Evolutionary conservation across 2,888 invertebrate genomes (phyloP).

Genomic region (Volucella inanis): DNA sequence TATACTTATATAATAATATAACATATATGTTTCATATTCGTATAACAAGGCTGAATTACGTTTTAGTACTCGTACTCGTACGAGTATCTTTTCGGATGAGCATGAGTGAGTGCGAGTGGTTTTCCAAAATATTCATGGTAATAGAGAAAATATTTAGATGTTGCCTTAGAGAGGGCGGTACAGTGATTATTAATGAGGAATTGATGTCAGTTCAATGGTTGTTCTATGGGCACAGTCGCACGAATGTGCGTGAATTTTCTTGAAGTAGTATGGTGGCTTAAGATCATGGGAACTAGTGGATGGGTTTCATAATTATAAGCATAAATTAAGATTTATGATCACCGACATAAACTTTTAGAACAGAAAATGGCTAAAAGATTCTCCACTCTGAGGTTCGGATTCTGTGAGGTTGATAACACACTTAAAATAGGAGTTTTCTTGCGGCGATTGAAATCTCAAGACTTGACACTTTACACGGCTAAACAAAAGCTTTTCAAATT

Average conservation of each 20-base stretch:
- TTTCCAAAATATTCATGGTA: conserved; percentile 56
- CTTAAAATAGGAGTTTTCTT: too few species aligned
- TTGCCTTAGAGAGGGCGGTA: conserved; percentile 39
- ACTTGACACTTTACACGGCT: too few species aligned
- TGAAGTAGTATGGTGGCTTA: not conserved
- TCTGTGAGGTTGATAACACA: too few species aligned
- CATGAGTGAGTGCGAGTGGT: not conserved
- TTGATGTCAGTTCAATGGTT: conserved; percentile 59
- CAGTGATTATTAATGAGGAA: conserved; percentile 59
- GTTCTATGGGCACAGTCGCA: not conserved
- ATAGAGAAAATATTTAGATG: conserved; percentile 45
- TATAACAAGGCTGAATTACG: not conserved
- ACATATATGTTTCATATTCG: not conserved
- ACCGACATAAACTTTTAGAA: too few species aligned
- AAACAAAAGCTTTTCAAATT: too few species aligned
- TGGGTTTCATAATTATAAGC: conserved; percentile 33
- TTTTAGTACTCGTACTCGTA: too few species aligned
- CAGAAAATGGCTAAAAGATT: too few species aligned
- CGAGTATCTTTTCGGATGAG: too few species aligned
- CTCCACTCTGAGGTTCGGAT: too few species aligned
- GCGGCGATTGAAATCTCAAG: too few species aligned
- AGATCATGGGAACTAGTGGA: conserved; percentile 7
- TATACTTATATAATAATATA: not conserved
- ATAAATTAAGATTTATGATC: conserved; percentile 34
- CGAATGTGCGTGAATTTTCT: conserved; percentile 34